These are phyloP conservation scores for Ceratina japonica DNA, from an alignment of 1,140 invertebrate genomes.

Conservation along the genomic window DNA sequence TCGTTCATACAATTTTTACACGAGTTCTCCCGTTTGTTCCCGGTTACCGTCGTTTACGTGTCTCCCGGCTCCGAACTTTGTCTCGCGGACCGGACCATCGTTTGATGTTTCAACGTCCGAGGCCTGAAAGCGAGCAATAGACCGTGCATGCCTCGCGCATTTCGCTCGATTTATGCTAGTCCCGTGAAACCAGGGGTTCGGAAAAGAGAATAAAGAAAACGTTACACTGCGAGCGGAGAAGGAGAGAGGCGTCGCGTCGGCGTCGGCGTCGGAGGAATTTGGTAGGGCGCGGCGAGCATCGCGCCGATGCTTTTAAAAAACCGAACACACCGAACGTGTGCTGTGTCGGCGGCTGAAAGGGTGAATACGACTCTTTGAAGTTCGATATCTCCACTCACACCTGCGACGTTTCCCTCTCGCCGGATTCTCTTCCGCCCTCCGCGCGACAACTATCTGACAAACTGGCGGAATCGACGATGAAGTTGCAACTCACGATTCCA, in stretches of 20 bases:
- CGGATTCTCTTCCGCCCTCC: background rate
- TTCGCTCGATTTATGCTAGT: slow-evolving; percentile 19
- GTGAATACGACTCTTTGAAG: slow-evolving; percentile 60
- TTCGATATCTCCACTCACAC: slow-evolving; percentile 49
- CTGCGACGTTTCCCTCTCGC: slow-evolving; percentile 9
- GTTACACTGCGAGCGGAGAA: background rate
- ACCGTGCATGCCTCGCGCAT: slow-evolving; percentile 26
- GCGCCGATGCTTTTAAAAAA: slow-evolving; percentile 60
- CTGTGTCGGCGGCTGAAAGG: slow-evolving; percentile 53
- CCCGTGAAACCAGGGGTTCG: background rate
- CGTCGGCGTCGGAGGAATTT: slow-evolving; percentile 8
- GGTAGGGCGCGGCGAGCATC: background rate
- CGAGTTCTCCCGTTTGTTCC: background rate
- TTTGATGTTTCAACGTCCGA: slow-evolving; percentile 60
- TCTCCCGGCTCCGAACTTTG: background rate
- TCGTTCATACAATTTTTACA: slow-evolving; percentile 25
- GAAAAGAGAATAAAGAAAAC: background rate
- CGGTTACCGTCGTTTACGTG: slow-evolving; percentile 1
- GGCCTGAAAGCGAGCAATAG: slow-evolving; percentile 46
- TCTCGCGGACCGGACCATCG: slow-evolving; percentile 7
- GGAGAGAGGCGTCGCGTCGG: background rate
- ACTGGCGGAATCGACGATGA: slow-evolving; percentile 13
- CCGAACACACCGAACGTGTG: slow-evolving; percentile 31
- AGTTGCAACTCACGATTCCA: slow-evolving; percentile 11
- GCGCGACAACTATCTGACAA: background rate